Evolutionary conservation across 2,888 invertebrate genomes (phyloP).

Genomic region (Toxonevra muliebris): DNA sequence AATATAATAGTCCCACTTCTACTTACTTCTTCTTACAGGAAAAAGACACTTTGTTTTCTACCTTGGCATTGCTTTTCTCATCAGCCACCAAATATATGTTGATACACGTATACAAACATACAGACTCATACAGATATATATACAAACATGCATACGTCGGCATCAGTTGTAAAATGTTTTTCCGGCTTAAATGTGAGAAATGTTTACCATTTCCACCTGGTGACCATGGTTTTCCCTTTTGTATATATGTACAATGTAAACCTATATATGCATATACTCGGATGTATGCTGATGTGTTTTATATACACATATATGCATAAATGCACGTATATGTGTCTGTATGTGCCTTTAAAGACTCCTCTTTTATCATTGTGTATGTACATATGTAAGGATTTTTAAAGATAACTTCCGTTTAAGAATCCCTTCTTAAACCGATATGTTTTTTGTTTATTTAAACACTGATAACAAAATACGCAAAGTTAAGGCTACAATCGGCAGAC

Average conservation of each 20-base stretch:
- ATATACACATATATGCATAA: background rate
- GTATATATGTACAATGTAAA: background rate
- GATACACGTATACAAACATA: too few relatives aligned
- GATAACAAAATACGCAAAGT: too few relatives aligned
- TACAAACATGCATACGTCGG: constrained; percentile 12
- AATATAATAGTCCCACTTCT: too few relatives aligned
- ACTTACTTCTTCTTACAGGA: too few relatives aligned
- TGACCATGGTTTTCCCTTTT: constrained; percentile 33
- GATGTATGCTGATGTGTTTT: background rate
- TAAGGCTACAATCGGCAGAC: too few relatives aligned
- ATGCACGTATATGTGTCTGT: background rate
- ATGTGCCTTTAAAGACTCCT: constrained; percentile 21
- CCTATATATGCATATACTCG: background rate
- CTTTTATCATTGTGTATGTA: constrained; percentile 26
- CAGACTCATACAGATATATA: too few relatives aligned
- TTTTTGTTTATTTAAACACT: too few relatives aligned
- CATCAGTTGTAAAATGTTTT: constrained; percentile 49
- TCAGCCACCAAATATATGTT: too few relatives aligned
- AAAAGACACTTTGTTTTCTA: too few relatives aligned
- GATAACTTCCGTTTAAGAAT: background rate
- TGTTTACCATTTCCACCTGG: constrained; percentile 48
- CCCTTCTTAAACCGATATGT: too few relatives aligned
- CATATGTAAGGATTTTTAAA: constrained; percentile 2
- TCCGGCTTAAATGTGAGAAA: constrained; percentile 49
- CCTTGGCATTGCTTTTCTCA: too few relatives aligned